These are phyloP conservation scores for Anorthoa munda DNA, from an alignment of 2,888 invertebrate species.

Conservation along the genomic window DNA sequence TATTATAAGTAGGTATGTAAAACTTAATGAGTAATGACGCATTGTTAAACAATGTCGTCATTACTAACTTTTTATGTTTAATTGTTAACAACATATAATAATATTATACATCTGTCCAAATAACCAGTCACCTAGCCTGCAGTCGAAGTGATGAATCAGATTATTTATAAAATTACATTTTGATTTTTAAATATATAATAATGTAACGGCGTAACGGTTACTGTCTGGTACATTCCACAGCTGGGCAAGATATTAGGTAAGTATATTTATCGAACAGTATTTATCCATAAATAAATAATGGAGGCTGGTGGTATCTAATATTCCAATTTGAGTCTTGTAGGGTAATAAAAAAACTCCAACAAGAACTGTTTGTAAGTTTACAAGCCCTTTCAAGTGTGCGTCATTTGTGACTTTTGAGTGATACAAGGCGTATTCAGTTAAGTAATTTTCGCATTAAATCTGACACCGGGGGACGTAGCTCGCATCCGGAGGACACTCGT, in stretches of 20 bases:
- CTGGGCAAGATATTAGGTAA: neutral
- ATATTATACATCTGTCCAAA: conserved; percentile 5
- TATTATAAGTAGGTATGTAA: neutral
- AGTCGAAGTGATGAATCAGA: neutral
- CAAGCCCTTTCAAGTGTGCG: conserved; percentile 1
- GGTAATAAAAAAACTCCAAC: neutral
- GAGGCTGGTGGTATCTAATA: neutral
- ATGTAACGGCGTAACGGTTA: too few species aligned
- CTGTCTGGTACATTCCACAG: too few species aligned
- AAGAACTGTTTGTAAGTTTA: conserved; percentile 2
- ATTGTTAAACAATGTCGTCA: neutral
- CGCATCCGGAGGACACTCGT: conserved; percentile 65
- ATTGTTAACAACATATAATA: neutral
- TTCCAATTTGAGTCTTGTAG: neutral
- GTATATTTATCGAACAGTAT: too few species aligned
- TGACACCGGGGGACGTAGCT: conserved; percentile 42
- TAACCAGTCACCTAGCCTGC: neutral
- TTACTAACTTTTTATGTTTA: neutral
- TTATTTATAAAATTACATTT: neutral
- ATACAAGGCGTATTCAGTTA: conserved; percentile 16
- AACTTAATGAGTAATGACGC: neutral
- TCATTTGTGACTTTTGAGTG: conserved; percentile 1
- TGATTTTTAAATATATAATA: too few species aligned
- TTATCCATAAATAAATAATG: neutral
- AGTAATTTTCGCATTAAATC: conserved; percentile 58